Percentiles rank a stretch among this genome's conserved stretches.
These are phyloP conservation scores for Irena cyanogastra DNA, from an alignment of 2,113 vertebrate genomes.

Conservation along the genomic window DNA sequence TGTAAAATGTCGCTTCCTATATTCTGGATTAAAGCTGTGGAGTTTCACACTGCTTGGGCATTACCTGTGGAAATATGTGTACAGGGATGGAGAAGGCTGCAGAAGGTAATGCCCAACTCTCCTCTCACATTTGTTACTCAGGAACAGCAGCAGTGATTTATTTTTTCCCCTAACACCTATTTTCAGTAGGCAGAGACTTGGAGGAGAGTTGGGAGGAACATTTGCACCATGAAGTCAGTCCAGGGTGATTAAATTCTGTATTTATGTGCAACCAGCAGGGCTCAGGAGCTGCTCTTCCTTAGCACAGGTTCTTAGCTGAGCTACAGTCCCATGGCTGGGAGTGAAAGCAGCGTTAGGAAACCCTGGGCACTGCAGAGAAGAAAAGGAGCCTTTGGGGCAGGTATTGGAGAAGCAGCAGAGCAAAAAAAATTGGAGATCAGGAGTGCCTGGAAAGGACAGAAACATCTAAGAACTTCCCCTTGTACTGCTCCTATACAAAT, in stretches of 20 bases:
- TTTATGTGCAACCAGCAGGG: not conserved
- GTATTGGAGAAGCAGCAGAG: not conserved
- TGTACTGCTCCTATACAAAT: not conserved
- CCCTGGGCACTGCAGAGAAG: not conserved
- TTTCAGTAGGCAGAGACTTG: not conserved
- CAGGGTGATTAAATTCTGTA: not conserved
- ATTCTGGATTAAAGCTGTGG: not conserved
- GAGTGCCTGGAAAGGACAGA: not conserved
- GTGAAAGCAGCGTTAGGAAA: not conserved
- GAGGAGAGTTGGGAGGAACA: not conserved
- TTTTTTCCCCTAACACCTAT: not conserved
- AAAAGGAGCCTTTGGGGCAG: not conserved
- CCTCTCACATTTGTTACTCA: not conserved
- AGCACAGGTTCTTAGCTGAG: not conserved
- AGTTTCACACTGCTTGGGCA: not conserved
- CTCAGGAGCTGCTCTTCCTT: not conserved
- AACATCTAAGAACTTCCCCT: not conserved
- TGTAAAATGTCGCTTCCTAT: not conserved
- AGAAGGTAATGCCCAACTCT: not conserved
- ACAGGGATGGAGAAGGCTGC: not conserved
- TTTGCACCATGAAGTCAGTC: not conserved
- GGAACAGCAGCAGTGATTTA: not conserved
- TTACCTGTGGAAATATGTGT: not conserved
- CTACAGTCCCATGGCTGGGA: not conserved
- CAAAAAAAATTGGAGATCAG: rapidly evolving